A percentile compares a stretch with the other conserved stretches of the same genome.
These are phyloP conservation scores for Holothuria glaberrima DNA, from an alignment of 35 echinoderm and acorn worm genomes.

Conservation along the genomic window DNA sequence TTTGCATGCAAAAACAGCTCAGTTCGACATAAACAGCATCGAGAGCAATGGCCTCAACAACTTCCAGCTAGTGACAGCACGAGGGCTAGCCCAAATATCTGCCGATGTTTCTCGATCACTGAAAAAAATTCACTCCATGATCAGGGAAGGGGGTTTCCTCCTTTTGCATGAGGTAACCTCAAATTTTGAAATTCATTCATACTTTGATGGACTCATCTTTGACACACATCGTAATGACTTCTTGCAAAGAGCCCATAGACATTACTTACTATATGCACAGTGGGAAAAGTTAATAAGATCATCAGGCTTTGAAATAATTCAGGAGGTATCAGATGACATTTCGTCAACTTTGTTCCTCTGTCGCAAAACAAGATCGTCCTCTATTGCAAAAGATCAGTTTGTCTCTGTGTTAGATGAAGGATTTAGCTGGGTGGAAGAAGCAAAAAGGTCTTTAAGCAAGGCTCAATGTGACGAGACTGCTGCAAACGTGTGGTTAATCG, in stretches of 20 bases:
- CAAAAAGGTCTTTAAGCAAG: conserved; percentile 51
- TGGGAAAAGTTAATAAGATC: conserved; percentile 38
- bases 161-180: conserved; percentile 77
- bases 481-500: conserved; percentile 71
- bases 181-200: conserved; percentile 23
- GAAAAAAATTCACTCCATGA: conserved; percentile 52
- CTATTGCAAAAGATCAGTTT: neutral
- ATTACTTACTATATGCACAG: conserved; percentile 35
- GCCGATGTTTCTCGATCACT: conserved; percentile 55
- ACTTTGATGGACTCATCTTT: conserved; percentile 36
- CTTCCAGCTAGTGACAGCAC: conserved; percentile 60
- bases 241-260: neutral
- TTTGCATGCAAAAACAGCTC: conserved; percentile 41
- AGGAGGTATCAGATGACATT: conserved; percentile 54
- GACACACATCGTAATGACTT: neutral
- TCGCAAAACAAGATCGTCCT: conserved; percentile 17
- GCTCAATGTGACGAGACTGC: neutral
- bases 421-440: conserved; percentile 75
- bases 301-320: conserved; percentile 74
- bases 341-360: conserved; percentile 79
- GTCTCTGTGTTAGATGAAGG: conserved; percentile 22
- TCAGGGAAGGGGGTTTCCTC: conserved; percentile 74
- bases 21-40: conserved; percentile 57
- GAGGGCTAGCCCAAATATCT: conserved; percentile 53
- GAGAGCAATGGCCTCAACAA: conserved; percentile 47